Percentiles rank a stretch among this genome's conserved stretches.
Evolutionary conservation across 2,888 invertebrate species (phyloP).

Genomic region (Nomada flava): DNA sequence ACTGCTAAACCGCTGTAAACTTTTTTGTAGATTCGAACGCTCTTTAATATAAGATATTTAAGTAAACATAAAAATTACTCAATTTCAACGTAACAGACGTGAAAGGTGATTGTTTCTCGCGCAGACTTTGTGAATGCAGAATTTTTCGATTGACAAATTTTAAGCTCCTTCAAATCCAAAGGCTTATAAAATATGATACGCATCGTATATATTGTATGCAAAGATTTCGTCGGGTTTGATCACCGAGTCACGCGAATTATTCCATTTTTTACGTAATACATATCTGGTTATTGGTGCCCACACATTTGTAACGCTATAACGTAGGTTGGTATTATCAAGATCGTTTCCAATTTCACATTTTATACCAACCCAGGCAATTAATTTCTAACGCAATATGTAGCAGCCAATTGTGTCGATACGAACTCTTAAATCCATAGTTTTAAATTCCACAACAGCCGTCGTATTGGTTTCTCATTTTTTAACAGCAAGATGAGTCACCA

Average conservation of each 20-base stretch:
- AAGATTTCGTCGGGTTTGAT: neutral
- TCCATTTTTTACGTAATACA: neutral
- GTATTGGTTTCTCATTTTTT: too few relatives aligned
- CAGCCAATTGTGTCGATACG: too few relatives aligned
- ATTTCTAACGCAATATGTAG: too few relatives aligned
- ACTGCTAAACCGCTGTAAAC: too few relatives aligned
- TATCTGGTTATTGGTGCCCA: neutral
- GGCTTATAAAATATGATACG: constrained; percentile 7
- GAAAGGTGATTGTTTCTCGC: neutral
- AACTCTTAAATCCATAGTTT: too few relatives aligned
- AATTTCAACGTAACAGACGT: neutral
- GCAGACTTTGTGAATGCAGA: neutral
- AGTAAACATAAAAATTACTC: neutral
- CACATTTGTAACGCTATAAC: neutral
- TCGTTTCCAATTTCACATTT: too few relatives aligned
- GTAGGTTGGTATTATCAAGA: too few relatives aligned
- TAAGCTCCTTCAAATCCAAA: constrained; percentile 9
- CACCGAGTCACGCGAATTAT: neutral
- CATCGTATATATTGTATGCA: constrained; percentile 22
- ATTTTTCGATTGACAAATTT: neutral
- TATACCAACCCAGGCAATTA: too few relatives aligned
- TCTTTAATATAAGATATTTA: neutral
- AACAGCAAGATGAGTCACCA: too few relatives aligned
- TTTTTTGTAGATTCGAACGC: too few relatives aligned
- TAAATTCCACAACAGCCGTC: too few relatives aligned